Evolutionary conservation across 1,140 invertebrate species (phyloP).

Genomic region (Colletes gigas): DNA sequence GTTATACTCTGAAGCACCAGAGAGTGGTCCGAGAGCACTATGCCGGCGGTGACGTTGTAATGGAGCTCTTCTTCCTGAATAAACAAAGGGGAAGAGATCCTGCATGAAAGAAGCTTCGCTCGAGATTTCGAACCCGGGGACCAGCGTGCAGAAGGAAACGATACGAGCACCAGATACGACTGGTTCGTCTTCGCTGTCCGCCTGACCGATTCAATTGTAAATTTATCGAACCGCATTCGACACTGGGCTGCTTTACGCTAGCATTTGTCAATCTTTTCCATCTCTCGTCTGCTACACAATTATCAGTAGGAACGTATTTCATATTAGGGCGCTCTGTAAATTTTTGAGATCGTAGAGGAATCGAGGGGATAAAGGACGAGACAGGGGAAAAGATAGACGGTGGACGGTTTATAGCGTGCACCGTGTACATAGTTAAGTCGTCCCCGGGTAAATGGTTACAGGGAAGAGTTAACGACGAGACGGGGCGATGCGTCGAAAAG

Average conservation of each 20-base stretch:
- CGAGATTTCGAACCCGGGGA: conserved; percentile 1
- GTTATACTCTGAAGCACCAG: conserved; percentile 84
- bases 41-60: conserved; percentile 81
- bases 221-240: conserved; percentile 1
- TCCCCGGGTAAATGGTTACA: neutral
- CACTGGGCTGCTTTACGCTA: no score
- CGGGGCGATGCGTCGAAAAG: conserved; percentile 27
- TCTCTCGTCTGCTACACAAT: no score
- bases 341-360: no score
- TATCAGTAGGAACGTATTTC: no score
- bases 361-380: neutral
- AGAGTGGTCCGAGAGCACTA: conserved; percentile 83
- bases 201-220: neutral
- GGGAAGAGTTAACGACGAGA: conserved; percentile 20
- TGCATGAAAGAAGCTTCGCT: conserved; percentile 36
- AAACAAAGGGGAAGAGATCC: conserved; percentile 46
- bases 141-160: no score
- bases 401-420: conserved; percentile 8
- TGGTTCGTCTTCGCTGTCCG: neutral
- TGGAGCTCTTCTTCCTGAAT: conserved; percentile 81
- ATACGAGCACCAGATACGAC: no score
- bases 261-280: no score
- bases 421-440: conserved; percentile 22
- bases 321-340: no score
- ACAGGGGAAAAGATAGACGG: no score